Evolutionary conservation across 1,140 invertebrate genomes (phyloP).

Genomic region (Drosophila lacteicornis): DNA sequence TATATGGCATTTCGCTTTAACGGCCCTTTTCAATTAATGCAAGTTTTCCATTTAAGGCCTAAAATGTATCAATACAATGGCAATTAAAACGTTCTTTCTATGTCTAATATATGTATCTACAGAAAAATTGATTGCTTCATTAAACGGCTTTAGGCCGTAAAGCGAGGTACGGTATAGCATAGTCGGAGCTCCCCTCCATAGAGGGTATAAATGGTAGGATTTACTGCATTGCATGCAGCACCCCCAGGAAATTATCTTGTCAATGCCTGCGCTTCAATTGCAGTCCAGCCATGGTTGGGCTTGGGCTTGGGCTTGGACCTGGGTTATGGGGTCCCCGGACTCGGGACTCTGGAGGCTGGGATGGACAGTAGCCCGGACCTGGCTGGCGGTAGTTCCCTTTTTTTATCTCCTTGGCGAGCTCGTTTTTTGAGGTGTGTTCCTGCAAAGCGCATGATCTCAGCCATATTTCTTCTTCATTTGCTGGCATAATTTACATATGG

Average conservation of each 20-base stretch:
- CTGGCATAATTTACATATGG: conserved; percentile 78
- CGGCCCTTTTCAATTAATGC: too few species aligned
- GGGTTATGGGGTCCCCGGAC: conserved; percentile 22
- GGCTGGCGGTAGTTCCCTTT: conserved; percentile 40
- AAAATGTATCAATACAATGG: too few species aligned
- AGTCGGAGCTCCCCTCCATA: neutral
- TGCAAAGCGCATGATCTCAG: conserved; percentile 55
- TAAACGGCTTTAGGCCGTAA: too few species aligned
- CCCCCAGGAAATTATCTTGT: conserved; percentile 78
- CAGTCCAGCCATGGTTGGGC: conserved; percentile 52
- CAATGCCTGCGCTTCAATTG: conserved; percentile 79
- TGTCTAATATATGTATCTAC: too few species aligned
- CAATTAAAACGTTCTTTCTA: too few species aligned
- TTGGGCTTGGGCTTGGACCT: conserved; percentile 42
- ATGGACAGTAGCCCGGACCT: conserved; percentile 50
- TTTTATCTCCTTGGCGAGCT: conserved; percentile 9
- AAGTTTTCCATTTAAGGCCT: too few species aligned
- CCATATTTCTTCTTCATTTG: conserved; percentile 81
- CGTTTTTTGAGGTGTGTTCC: conserved; percentile 74
- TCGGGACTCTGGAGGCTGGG: conserved; percentile 11
- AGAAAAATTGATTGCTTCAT: too few species aligned
- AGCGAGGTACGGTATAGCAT: neutral
- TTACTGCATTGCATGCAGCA: conserved; percentile 70
- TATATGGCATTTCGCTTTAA: too few species aligned
- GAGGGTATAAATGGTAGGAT: conserved; percentile 59